A percentile compares a stretch with the other conserved stretches of the same genome.
These are phyloP conservation scores for Actenoides hombroni DNA, from an alignment of 2,113 vertebrate genomes.

Conservation along the genomic window DNA sequence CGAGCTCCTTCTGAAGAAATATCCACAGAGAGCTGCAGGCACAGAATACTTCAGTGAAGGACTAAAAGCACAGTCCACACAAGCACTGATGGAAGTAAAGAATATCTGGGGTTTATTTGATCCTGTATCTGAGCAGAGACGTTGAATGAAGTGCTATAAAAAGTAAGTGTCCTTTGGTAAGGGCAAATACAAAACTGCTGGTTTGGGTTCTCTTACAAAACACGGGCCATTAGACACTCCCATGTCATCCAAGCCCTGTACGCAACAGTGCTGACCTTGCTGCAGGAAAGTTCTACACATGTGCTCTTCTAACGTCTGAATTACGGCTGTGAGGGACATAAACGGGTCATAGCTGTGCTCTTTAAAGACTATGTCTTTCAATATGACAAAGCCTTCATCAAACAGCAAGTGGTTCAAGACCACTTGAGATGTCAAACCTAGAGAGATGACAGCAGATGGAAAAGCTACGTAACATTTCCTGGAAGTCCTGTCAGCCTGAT, in stretches of 20 bases:
- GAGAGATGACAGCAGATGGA: background rate
- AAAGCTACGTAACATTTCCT: background rate
- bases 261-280: background rate
- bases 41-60: fast-evolving
- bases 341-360: background rate
- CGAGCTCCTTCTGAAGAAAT: background rate
- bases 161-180: background rate
- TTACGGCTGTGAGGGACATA: background rate
- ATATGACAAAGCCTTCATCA: background rate
- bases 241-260: background rate
- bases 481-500: background rate
- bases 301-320: background rate
- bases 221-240: background rate
- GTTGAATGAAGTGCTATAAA: background rate
- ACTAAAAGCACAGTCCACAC: background rate
- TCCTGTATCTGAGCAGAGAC: background rate
- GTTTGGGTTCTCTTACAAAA: background rate
- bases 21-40: fast-evolving
- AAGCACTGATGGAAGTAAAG: background rate
- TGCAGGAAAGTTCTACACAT: background rate
- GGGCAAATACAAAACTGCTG: background rate
- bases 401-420: background rate
- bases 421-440: background rate
- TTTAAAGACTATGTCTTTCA: background rate
- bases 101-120: background rate